Conservation (phyloP, 2,888 invertebrate genomes). For the Lagria hirta region DNA sequence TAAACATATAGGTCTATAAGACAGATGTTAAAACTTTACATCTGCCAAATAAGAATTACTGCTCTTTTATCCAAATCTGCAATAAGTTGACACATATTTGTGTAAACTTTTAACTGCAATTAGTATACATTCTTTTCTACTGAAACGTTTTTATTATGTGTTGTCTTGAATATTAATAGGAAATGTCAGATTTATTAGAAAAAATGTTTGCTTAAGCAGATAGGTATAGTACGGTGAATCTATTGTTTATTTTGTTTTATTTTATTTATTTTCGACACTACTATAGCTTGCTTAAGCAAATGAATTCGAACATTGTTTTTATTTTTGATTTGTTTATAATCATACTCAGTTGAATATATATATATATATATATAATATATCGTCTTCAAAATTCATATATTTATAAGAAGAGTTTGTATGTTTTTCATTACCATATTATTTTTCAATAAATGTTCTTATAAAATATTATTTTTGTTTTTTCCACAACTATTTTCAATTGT, state of each 20-base stretch:
- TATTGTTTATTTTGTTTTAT: conserved; percentile 14
- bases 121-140: conserved; percentile 14
- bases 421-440: conserved; percentile 44
- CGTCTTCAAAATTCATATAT: conserved; percentile 32
- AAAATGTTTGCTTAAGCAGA: conserved; percentile 7
- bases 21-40: conserved; percentile 28
- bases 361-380: no score
- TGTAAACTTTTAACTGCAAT: conserved; percentile 11
- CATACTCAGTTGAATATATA: conserved; percentile 19
- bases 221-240: conserved; percentile 7
- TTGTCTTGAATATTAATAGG: no score
- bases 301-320: conserved; percentile 23
- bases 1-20: no score
- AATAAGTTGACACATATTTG: conserved; percentile 34
- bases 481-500: conserved; percentile 12
- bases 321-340: conserved; percentile 10
- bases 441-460: conserved; percentile 44
- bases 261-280: conserved; percentile 4
- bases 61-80: conserved; percentile 36
- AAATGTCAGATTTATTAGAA: conserved; percentile 9
- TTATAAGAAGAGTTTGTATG: conserved; percentile 40
- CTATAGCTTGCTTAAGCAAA: conserved; percentile 4
- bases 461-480: conserved; percentile 28
- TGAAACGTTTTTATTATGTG: conserved; percentile 12
- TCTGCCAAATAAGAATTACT: conserved; percentile 37